Conservation (phyloP, 2,888 invertebrate genomes). For the Capitulum mitella region DNA sequence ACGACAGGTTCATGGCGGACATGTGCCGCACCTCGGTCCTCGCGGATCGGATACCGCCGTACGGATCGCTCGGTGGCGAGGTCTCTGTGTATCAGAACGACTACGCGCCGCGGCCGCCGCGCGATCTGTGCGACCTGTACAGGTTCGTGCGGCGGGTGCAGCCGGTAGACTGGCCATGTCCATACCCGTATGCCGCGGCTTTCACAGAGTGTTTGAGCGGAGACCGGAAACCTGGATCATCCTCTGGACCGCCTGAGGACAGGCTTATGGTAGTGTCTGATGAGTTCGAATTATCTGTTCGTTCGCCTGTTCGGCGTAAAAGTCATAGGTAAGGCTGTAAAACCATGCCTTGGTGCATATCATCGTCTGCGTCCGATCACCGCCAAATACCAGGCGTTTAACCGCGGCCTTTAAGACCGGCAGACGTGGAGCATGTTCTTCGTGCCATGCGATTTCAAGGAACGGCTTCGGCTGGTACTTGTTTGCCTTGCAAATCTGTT, state of each 20-base stretch:
- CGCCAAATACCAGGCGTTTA: too few species aligned
- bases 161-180: too few species aligned
- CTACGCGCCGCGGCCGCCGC: not conserved
- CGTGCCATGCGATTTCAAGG: too few species aligned
- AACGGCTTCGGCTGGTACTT: too few species aligned
- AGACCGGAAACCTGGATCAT: not conserved
- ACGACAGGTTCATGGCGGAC: slow-evolving; percentile 1
- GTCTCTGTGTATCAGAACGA: not conserved
- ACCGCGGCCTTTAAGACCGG: too few species aligned
- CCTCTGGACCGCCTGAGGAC: not conserved
- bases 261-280: not conserved
- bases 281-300: not conserved
- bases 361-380: too few species aligned
- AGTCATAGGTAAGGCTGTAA: too few species aligned
- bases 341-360: too few species aligned
- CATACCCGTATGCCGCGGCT: too few species aligned
- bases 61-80: not conserved
- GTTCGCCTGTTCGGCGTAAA: too few species aligned
- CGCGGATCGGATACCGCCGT: not conserved
- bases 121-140: not conserved
- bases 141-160: not conserved
- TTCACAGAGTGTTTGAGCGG: not conserved
- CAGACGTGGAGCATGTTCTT: too few species aligned
- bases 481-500: too few species aligned
- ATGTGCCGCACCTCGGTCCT: not conserved